Base-by-base conservation (phyloP, 2,797 vertebrate species). In the Pagetopsis macropterus region DNA sequence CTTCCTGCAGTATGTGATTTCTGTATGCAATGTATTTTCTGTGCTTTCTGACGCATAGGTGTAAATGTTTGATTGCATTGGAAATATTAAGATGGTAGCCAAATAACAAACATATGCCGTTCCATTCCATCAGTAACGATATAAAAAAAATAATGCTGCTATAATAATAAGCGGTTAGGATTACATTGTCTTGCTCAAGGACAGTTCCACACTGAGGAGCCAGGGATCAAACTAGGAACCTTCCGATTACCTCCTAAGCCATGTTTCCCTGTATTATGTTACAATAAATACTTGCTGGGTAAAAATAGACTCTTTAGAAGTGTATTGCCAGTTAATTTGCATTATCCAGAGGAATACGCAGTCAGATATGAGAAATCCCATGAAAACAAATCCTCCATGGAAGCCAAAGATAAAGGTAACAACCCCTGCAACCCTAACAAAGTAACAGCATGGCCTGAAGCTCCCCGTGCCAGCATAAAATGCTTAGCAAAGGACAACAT, bases 341-440 rank as follows among this genome's bases (percentile, higher is more conserved):
- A 71, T 69, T 71, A 50, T 82, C 55, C 64, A 65, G 61, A 75
- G 72, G 66, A 67, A 70, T 48, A 17, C 75, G 65, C 67, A 40
- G 19, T 65, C 48, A 63, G 54, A 75, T 67, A 68, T 8, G 21
- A 82, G 74, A 71, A 81, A 86, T 72, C 70, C 62, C 40, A 45
- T 81, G 55, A 80, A 84, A 86, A 78, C 60, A 69, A 82, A 74
- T 72, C 76, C 62, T 55, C 79, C 59, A 19, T 60, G 23, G 31
- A 65, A 68, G 50, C 50, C 4, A 23, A 9, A 70, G 60, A 78
- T 74, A 76, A 85, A 65, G 33, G 63, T 54, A 75, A 67, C 58
- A 63, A 51, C 50, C 72, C 59, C 15, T 67, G 60, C 21, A 75
- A 59, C 44, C 40, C 23, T n/a, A 55, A 76, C 33, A 68, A 71